A percentile compares a stretch with the other conserved stretches of the same genome.
Conservation (phyloP, 2,888 invertebrate genomes). For the Metellina segmentata region DNA sequence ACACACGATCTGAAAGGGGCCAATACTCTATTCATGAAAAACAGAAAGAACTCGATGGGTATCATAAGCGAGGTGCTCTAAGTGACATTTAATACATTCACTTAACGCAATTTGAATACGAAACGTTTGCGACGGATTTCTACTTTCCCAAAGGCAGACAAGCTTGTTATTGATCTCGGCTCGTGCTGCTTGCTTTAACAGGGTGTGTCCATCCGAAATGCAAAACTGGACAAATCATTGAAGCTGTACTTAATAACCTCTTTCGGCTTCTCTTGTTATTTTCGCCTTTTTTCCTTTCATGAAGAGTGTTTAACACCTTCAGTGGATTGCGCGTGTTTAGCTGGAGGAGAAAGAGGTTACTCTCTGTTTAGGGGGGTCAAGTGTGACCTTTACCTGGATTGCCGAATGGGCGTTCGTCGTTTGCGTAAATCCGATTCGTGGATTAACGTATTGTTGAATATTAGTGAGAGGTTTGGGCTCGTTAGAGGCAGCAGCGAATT, state of each 20-base stretch:
- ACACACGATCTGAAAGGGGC: too few species aligned
- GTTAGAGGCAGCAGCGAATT: too few species aligned
- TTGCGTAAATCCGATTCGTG: too few species aligned
- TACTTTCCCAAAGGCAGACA: background rate
- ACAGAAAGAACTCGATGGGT: background rate
- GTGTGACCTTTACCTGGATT: background rate
- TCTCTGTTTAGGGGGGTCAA: background rate
- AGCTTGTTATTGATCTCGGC: background rate
- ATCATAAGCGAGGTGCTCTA: background rate
- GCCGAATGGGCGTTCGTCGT: too few species aligned
- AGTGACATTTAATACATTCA: background rate
- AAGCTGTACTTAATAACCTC: background rate
- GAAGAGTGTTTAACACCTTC: background rate
- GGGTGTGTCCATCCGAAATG: slow-evolving; percentile 1
- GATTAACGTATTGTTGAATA: too few species aligned
- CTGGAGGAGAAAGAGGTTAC: background rate
- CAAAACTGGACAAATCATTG: background rate
- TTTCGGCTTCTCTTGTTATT: background rate
- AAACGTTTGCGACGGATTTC: background rate
- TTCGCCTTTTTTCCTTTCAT: background rate
- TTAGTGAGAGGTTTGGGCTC: too few species aligned
- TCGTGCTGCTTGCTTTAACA: background rate
- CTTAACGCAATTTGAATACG: background rate
- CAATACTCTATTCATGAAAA: background rate
- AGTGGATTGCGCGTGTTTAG: background rate